phyloP scores from a whole-genome alignment of 2,113 vertebrate genomes.

The Typhlomys cinereus region DNA sequence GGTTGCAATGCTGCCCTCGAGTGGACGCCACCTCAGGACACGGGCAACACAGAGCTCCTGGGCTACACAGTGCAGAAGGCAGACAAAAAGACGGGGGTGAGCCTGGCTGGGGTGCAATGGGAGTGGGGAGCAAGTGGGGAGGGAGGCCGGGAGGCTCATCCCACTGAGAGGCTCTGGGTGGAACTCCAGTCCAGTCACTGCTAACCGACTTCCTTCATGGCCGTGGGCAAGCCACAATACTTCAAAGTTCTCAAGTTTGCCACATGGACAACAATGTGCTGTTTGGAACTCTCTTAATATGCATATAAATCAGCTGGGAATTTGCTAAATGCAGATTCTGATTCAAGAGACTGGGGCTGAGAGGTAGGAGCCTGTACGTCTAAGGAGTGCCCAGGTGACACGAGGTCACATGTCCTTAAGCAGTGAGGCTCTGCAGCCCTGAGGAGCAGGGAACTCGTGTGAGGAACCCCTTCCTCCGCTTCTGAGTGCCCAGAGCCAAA shows the following conservation, averaged over 20 bases:
- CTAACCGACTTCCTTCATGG: accelerated
- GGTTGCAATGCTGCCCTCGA: conserved; percentile 95
- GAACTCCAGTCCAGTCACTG: too few species aligned
- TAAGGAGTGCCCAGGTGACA: background rate
- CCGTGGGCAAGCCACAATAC: background rate
- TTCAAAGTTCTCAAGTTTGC: background rate
- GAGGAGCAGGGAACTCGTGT: background rate
- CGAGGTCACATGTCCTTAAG: too few species aligned
- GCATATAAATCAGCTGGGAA: background rate
- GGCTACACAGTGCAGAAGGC: conserved; percentile 95
- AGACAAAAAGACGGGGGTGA: conserved; percentile 94
- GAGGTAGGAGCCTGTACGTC: background rate
- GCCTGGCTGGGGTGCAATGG: background rate
- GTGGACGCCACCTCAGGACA: conserved; percentile 91
- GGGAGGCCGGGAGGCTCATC: background rate
- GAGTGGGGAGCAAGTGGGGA: accelerated
- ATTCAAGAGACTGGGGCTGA: background rate
- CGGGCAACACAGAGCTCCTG: conserved; percentile 93
- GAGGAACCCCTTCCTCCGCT: background rate
- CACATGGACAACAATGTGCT: too few species aligned
- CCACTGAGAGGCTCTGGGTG: background rate
- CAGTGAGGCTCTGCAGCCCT: background rate
- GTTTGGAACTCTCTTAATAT: background rate
- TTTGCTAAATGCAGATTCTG: background rate
- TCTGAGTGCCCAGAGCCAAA: background rate